phyloP scores from a whole-genome alignment of 2,113 vertebrate genomes.

The Cebidichthys violaceus region DNA sequence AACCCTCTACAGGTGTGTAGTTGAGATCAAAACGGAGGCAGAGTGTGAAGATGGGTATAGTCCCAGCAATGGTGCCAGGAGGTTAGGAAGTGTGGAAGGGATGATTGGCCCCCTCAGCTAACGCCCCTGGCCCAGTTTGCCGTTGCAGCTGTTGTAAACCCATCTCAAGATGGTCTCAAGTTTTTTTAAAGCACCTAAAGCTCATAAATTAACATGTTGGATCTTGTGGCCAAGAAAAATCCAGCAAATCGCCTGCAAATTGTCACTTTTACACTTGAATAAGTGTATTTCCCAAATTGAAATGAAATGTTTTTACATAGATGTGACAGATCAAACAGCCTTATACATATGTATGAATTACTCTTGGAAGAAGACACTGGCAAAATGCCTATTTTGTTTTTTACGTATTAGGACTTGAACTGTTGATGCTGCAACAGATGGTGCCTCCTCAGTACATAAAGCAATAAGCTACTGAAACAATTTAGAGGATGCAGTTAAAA shows the following conservation, averaged over 20 bases:
- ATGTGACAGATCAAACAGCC: background rate
- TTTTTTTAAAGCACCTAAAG: background rate
- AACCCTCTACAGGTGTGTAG: background rate
- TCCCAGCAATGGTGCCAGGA: no score
- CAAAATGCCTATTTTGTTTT: background rate
- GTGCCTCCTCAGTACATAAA: background rate
- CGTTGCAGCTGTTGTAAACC: background rate
- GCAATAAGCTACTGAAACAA: background rate
- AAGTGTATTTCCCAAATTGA: background rate
- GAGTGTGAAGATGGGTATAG: no score
- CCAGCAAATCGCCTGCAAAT: background rate
- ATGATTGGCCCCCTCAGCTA: background rate
- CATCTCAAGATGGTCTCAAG: no score
- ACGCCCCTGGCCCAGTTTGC: background rate
- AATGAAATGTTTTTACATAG: background rate
- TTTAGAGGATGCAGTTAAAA: background rate
- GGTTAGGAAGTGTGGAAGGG: background rate
- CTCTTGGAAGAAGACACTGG: background rate
- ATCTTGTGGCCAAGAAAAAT: background rate
- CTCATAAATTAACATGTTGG: background rate
- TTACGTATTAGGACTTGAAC: background rate
- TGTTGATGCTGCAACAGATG: constrained; percentile 2
- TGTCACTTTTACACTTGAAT: background rate
- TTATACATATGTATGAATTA: background rate
- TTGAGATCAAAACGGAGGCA: background rate